Conservation (phyloP, 2,888 invertebrate genomes). For the Ectemnius cavifrons region DNA sequence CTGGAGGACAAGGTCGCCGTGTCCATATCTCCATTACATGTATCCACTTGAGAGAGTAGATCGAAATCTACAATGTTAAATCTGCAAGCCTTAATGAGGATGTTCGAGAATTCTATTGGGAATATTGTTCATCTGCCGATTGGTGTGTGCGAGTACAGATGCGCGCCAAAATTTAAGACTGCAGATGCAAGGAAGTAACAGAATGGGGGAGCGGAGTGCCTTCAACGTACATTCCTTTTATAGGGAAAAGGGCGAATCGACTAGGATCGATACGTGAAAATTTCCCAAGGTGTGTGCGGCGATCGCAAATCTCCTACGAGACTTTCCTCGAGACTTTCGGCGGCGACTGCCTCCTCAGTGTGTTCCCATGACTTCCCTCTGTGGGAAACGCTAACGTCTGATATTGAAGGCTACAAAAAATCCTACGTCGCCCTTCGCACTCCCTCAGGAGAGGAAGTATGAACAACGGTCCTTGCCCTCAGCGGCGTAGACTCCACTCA, state of each 20-base stretch:
- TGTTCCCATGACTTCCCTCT: constrained; percentile 72
- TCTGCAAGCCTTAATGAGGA: background rate
- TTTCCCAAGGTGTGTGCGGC: constrained; percentile 55
- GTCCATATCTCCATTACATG: background rate
- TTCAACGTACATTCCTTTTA: constrained; percentile 43
- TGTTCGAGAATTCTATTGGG: background rate
- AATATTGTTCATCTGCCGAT: background rate
- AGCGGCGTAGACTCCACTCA: constrained; percentile 61
- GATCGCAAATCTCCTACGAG: constrained; percentile 65
- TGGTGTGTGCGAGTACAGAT: background rate
- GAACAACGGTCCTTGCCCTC: constrained; percentile 73
- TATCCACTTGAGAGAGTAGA: too few relatives aligned
- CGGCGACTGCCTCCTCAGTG: constrained; percentile 21
- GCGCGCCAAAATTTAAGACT: background rate
- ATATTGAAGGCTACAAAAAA: constrained; percentile 74
- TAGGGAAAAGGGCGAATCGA: constrained; percentile 14
- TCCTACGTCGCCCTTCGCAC: constrained; percentile 61
- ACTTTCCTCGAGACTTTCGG: constrained; percentile 60
- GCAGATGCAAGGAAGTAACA: constrained; percentile 5
- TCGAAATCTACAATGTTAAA: background rate
- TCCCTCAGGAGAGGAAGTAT: constrained; percentile 68
- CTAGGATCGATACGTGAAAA: constrained; percentile 28
- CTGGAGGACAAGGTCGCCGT: constrained; percentile 5
- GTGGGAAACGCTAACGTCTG: constrained; percentile 76
- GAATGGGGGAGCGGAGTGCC: constrained; percentile 12